These are phyloP conservation scores for Campoletis sonorensis DNA, from an alignment of 1,140 invertebrate species.

Conservation along the genomic window DNA sequence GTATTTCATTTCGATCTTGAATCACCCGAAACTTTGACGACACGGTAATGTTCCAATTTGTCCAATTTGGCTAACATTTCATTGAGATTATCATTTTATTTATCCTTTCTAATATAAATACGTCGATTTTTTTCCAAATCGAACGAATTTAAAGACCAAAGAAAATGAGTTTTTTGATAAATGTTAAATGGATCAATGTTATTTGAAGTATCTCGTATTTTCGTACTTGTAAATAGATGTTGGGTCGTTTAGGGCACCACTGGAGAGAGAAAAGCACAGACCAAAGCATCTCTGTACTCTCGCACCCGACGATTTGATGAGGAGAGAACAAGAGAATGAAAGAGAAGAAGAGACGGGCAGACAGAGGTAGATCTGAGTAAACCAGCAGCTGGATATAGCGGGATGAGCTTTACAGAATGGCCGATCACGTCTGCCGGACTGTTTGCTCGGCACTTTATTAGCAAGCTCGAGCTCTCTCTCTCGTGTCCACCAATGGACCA, in stretches of 20 bases:
- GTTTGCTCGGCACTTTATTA: constrained; percentile 64
- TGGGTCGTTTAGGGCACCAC: background rate
- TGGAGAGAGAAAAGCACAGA: constrained; percentile 14
- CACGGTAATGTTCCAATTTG: no score
- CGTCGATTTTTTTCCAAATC: no score
- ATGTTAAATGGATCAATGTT: background rate
- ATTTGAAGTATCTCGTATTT: background rate
- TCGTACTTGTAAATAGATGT: background rate
- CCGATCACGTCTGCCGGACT: constrained; percentile 53
- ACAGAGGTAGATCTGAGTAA: background rate
- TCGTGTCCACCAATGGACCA: constrained; percentile 10
- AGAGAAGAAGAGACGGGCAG: background rate
- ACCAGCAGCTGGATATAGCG: constrained; percentile 20
- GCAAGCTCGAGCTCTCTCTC: constrained; percentile 33
- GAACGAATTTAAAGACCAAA: no score
- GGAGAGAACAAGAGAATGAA: background rate
- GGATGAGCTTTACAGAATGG: constrained; percentile 43
- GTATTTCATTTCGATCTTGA: no score
- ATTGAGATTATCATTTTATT: no score
- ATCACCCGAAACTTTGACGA: no score
- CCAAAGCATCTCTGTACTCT: background rate
- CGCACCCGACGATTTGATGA: background rate
- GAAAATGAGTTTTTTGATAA: no score
- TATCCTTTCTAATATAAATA: no score
- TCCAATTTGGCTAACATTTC: no score